Evolutionary conservation across 2,113 vertebrate species (phyloP), one percentile per base, ranked within the genome.

Genomic region (Onychorhynchus coronatus): DNA sequence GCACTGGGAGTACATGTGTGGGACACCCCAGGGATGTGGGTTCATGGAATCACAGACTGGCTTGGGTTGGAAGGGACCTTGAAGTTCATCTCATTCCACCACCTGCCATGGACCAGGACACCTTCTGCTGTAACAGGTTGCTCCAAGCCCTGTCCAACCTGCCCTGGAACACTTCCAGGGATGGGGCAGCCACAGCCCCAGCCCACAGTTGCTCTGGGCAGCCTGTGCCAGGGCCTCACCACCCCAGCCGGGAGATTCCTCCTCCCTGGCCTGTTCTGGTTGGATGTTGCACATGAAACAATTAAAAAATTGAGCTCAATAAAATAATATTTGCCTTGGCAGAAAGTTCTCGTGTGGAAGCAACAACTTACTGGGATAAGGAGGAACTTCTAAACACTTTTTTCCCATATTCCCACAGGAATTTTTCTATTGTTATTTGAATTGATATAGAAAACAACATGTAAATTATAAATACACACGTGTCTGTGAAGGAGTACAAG

Each of bases 1-100:
- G 55, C 30, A 56, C 25, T 39, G 62, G 49, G 37, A 42, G 25
- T 5, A 0, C 24, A 9, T 0, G 3, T 22, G 4, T 1, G 3
- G 61, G 22, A 46, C 46, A 79, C 18, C 25, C 49, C 41, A 21
- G 56, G 47, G 6, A 6, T 5, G 8, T 0, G 1, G 20, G 21
- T 7, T 15, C 17, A 3, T 18, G n/a, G 14, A 76, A 62, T 15
- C 47, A 52, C 55, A 76, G 41, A 19, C 14, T 31, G 30, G 17
- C 31, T 75, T 75, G n/a, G 46, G 24, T 31, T 67, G 33, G 24
- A 52, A 82, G 16, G 13, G 9, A n/a, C 8, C 24, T n/a, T 55
- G 46, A 53, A 68, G 11, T 14, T 47, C n/a, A 46, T 47, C 11
- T 30, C 2, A 3, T 35, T 6, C n/a, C 33, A 30, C 3, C 3